Conservation (phyloP, 2,797 vertebrate genomes). For the Platyrinchus mystaceus region DNA sequence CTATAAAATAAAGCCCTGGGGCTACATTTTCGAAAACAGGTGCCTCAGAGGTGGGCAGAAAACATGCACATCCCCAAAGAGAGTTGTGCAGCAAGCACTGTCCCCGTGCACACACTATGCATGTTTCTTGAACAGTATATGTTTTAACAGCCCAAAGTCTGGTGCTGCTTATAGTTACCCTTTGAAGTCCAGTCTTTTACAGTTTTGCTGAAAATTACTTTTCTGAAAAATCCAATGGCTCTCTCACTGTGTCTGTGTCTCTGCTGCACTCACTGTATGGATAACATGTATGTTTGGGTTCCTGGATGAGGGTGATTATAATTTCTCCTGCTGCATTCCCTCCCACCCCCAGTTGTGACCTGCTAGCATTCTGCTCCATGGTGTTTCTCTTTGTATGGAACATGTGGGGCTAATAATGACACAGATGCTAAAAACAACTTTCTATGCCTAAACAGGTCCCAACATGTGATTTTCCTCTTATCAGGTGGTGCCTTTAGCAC, state of each 20-base stretch:
- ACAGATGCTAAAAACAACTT: not conserved
- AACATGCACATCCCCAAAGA: not conserved
- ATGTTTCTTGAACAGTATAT: not conserved
- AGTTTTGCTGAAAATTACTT: not conserved
- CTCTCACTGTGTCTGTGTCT: not conserved
- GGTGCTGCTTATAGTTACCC: not conserved
- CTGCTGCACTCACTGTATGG: not conserved
- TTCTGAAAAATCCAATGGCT: not conserved
- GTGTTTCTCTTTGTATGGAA: not conserved
- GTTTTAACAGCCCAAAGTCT: not conserved
- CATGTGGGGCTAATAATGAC: not conserved
- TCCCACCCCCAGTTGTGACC: not conserved
- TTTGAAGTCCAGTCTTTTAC: not conserved
- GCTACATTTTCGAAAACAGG: not conserved
- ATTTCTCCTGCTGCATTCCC: not conserved
- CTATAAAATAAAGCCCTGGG: constrained; percentile 34
- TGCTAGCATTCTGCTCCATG: not conserved
- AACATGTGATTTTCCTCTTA: not conserved
- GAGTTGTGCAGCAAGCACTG: not conserved
- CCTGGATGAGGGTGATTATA: not conserved
- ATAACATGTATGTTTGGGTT: not conserved
- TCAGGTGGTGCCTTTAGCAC: not conserved
- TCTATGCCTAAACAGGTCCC: not conserved
- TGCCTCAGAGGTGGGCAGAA: not conserved
- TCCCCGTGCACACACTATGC: not conserved